Evolutionary conservation across 2,888 invertebrate species (phyloP).

Genomic region (Cerastoderma edule): DNA sequence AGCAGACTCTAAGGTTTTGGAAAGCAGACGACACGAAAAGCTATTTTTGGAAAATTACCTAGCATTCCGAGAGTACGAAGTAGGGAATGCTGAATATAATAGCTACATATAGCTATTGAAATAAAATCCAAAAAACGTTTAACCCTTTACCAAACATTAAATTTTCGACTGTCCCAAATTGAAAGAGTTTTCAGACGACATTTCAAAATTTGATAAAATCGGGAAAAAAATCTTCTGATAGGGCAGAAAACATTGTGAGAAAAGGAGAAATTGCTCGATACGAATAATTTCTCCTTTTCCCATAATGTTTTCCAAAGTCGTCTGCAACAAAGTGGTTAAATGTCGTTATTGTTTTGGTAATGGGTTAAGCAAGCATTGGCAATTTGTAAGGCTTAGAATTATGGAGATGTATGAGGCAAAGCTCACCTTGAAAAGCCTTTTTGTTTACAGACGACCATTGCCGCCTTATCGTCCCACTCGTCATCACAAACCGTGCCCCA

Average conservation of each 20-base stretch:
- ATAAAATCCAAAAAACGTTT: background rate
- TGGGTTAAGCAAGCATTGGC: background rate
- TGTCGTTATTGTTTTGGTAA: background rate
- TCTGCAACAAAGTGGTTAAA: background rate
- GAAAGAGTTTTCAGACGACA: too few relatives aligned
- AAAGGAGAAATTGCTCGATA: background rate
- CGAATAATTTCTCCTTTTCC: background rate
- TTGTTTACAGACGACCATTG: constrained; percentile 57
- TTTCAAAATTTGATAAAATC: too few relatives aligned
- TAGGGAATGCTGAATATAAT: too few relatives aligned
- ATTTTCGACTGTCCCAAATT: too few relatives aligned
- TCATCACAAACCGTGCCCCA: constrained; percentile 70
- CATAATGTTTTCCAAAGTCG: background rate
- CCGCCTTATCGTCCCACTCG: constrained; percentile 63
- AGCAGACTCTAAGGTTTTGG: too few relatives aligned
- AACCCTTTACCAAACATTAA: too few relatives aligned
- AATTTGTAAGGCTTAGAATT: background rate
- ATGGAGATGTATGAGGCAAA: background rate
- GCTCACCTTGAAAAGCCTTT: constrained; percentile 24
- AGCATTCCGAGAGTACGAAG: too few relatives aligned
- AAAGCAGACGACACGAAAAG: too few relatives aligned
- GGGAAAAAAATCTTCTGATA: too few relatives aligned
- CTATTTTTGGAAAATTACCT: too few relatives aligned
- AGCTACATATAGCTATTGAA: too few relatives aligned
- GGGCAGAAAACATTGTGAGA: background rate